Evolutionary conservation across 2,797 vertebrate species (phyloP).

Genomic region (Meriones psammophilus): DNA sequence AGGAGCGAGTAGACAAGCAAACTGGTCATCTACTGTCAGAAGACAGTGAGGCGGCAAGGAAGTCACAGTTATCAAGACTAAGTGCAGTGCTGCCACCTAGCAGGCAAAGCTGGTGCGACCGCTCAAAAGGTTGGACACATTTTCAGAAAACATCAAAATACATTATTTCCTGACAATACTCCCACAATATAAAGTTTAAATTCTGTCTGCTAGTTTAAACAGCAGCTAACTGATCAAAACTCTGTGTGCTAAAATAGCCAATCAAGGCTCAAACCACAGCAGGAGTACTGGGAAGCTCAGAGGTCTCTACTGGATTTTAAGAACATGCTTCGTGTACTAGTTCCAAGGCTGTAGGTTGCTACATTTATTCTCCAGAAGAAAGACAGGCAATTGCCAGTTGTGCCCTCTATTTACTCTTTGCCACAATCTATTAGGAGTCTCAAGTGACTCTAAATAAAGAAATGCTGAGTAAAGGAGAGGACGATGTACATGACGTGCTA

Average conservation of each 20-base stretch:
- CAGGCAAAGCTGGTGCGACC: constrained; percentile 70
- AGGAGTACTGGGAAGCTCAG: neutral
- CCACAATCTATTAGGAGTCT: constrained; percentile 40
- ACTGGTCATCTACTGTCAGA: constrained; percentile 41
- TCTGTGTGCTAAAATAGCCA: constrained; percentile 37
- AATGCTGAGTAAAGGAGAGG: neutral
- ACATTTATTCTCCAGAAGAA: neutral
- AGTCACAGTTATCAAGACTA: constrained; percentile 61
- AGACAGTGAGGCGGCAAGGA: neutral
- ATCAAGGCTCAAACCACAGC: neutral
- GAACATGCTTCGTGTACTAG: neutral
- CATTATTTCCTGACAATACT: constrained; percentile 28
- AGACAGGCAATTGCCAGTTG: neutral
- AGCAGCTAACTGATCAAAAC: constrained; percentile 44
- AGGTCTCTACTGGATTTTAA: neutral
- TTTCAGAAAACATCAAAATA: constrained; percentile 30
- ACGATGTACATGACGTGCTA: neutral
- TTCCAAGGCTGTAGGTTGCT: constrained; percentile 11
- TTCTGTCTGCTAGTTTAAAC: constrained; percentile 6
- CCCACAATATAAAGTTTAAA: constrained; percentile 44
- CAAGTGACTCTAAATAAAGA: constrained; percentile 42
- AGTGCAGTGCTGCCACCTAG: constrained; percentile 80
- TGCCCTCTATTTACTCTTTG: neutral
- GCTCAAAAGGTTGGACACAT: neutral
- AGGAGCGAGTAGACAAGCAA: neutral